Evolutionary conservation across 1,140 invertebrate species (phyloP), one percentile per base, ranked within the genome.

Genomic region (Drosophila ananassae): DNA sequence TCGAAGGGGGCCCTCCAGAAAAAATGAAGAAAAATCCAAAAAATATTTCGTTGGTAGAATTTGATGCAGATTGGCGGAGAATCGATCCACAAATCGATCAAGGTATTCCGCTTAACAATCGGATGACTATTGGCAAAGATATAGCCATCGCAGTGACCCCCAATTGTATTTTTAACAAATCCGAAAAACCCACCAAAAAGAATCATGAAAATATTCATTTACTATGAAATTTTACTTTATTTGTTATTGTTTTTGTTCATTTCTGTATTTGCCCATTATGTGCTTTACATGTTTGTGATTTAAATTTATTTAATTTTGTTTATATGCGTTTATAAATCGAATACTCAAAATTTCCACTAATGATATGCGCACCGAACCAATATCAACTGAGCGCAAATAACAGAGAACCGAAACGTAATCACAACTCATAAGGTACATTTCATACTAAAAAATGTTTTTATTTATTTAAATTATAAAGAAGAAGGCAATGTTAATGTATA

Each of bases 251-350:
- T 64, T 81, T 63, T 67, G 47, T 51, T 56, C 72, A 34, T 59
- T 69, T 68, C 73, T 73, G 55, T 77, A 17, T 77, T 77, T 79
- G 62, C 74, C 81, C 81, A 77, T 85, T 85, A 84, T 81, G 81
- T 84, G 81, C 81, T 84, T 85, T 84, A 84, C 81, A 84, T 84
- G 53, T 84, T 80, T 77, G 82, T 84, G 81, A 85, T 61, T 85
- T 77, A 41, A 53, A 53, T 67, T 54, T 47, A 50, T 50, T 74
- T 74, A 61, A 28, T 67, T 79, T 78, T 61, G 44, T 73, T 73
- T 62, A 79, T 79, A 73, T 83, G 77, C 82, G 52, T 84, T 64
- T 68, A 78, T 78, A 62, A 75, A 75, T 73, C 72, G 63, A 77
- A 77, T 84, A 82, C 61, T 77, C 25, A 58, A 77, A 77, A 74